Conservation (phyloP, 2,113 vertebrate genomes). For the Sciurus niger region DNA sequence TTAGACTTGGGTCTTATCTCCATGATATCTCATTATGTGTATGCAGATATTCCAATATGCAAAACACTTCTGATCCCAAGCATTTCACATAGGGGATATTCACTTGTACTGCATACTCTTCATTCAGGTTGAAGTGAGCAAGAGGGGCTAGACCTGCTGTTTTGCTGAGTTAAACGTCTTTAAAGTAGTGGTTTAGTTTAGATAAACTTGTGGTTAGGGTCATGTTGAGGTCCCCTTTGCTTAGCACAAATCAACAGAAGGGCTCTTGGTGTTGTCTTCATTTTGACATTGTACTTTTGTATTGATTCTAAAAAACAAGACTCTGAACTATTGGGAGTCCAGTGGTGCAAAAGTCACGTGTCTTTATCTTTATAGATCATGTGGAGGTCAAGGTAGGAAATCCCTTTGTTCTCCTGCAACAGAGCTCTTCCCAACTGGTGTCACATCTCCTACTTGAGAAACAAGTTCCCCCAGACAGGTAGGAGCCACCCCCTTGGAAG, state of each 20-base stretch:
- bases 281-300: neutral
- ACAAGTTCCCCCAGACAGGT: constrained; percentile 97
- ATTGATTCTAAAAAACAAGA: neutral
- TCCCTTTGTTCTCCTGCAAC: constrained; percentile 95
- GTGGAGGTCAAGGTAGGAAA: constrained; percentile 94
- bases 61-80: neutral
- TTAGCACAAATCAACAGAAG: neutral
- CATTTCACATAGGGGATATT: neutral
- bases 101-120: neutral
- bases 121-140: neutral
- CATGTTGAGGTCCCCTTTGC: neutral
- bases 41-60: neutral
- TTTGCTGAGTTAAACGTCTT: neutral
- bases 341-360: neutral
- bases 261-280: neutral
- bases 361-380: constrained; percentile 87
- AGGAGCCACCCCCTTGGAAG: constrained; percentile 28
- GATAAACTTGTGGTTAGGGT: neutral
- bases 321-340: neutral
- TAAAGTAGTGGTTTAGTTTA: neutral
- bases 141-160: neutral
- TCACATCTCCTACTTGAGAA: constrained; percentile 96
- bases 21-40: neutral
- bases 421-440: constrained; percentile 94
- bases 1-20: neutral